These are phyloP conservation scores for Chelonus formosanus DNA, from an alignment of 2,888 invertebrate species.

Conservation along the genomic window DNA sequence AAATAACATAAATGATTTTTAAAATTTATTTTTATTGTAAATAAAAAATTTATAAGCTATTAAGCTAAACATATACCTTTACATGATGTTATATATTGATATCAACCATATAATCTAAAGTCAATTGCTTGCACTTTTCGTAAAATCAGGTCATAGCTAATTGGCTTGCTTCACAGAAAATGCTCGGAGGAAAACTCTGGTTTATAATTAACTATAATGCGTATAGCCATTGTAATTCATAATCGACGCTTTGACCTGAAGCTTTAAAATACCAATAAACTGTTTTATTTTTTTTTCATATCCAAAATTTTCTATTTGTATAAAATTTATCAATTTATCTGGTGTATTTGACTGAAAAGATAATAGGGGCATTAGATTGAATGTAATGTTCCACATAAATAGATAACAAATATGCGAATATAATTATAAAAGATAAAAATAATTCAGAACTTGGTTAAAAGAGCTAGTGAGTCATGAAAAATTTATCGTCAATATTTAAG, in stretches of 20 bases:
- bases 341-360: no score
- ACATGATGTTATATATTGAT: neutral
- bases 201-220: conserved; percentile 24
- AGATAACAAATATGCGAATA: neutral
- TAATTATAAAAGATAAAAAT: conserved; percentile 2
- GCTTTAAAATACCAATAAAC: neutral
- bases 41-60: no score
- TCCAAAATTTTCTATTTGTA: no score
- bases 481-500: conserved; percentile 29
- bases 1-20: no score
- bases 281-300: no score
- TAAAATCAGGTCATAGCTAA: conserved; percentile 29
- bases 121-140: conserved; percentile 23
- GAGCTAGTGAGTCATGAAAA: conserved; percentile 18
- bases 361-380: no score
- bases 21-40: no score
- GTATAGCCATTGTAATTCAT: conserved; percentile 22
- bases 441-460: conserved; percentile 3
- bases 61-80: no score
- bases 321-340: no score
- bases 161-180: conserved; percentile 23
- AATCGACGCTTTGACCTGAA: neutral
- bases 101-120: conserved; percentile 5
- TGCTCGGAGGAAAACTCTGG: conserved; percentile 14
- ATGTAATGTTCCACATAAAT: no score